These are phyloP conservation scores for Mormyrops boulengeri DNA, from an alignment of 2,797 vertebrate species.

Conservation along the genomic window DNA sequence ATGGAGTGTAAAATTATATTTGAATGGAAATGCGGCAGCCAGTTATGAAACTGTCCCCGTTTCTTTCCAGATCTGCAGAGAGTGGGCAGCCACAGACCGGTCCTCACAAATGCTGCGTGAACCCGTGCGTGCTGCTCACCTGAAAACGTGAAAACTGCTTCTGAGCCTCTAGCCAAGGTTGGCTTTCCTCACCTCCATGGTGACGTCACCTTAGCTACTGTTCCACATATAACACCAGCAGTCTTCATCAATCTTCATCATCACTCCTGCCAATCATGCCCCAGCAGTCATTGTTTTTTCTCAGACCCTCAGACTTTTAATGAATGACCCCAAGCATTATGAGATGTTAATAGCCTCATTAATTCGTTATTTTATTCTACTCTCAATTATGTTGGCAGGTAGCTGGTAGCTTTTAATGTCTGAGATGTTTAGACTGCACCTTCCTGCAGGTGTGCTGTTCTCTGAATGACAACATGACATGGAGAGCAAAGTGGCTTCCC, in stretches of 20 bases:
- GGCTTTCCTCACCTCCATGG: background rate
- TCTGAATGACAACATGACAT: background rate
- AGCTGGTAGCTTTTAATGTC: background rate
- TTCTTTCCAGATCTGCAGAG: slow-evolving; percentile 8
- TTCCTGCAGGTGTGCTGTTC: background rate
- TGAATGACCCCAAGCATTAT: background rate
- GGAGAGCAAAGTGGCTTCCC: background rate
- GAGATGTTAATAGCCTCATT: background rate
- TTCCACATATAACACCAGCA: background rate
- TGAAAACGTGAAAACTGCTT: background rate
- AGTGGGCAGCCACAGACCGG: background rate
- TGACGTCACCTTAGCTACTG: background rate
- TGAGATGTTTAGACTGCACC: background rate
- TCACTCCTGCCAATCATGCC: background rate
- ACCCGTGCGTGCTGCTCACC: background rate
- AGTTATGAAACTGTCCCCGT: slow-evolving; percentile 30
- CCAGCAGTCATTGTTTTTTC: background rate
- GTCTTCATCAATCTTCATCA: background rate
- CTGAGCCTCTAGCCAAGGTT: background rate
- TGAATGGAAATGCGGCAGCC: slow-evolving; percentile 20
- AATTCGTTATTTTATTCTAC: background rate
- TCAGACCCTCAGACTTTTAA: background rate
- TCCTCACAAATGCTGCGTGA: background rate
- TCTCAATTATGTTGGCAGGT: background rate
- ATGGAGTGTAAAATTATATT: slow-evolving; percentile 25